A percentile compares a stretch with the other conserved stretches of the same genome.
Evolutionary conservation across 2,797 vertebrate genomes (phyloP).

Genomic region (Tolypeutes matacus): DNA sequence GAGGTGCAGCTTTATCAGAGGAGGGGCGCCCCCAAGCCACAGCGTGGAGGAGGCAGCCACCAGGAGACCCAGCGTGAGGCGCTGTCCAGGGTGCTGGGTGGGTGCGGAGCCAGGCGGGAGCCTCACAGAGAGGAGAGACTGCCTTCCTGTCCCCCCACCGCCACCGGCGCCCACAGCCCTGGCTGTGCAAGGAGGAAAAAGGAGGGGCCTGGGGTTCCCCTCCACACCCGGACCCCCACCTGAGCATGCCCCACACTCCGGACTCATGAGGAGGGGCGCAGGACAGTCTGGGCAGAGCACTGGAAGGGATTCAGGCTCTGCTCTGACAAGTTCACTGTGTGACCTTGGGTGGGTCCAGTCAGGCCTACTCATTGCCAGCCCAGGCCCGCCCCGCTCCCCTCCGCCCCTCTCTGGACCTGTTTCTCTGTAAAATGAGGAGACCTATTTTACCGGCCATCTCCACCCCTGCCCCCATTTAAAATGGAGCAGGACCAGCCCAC

Average conservation of each 20-base stretch:
- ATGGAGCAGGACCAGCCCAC: not conserved
- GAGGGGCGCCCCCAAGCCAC: not conserved
- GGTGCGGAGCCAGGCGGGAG: accelerated
- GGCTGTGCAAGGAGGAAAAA: not conserved
- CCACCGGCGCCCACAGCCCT: not conserved
- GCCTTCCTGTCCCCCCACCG: not conserved
- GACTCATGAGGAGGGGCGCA: not conserved
- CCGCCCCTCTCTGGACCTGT: not conserved
- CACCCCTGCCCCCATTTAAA: not conserved
- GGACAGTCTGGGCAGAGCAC: not conserved
- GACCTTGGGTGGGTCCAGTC: not conserved
- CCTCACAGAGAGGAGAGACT: not conserved
- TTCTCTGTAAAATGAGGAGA: not conserved
- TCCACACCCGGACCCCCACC: accelerated
- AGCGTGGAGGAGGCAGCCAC: not conserved
- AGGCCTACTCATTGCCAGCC: not conserved
- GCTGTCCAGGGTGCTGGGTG: conserved; percentile 84
- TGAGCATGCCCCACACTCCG: no score
- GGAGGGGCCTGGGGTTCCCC: not conserved
- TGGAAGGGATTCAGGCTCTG: not conserved
- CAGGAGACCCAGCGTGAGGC: not conserved
- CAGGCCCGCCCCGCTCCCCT: not conserved
- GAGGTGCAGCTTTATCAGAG: not conserved
- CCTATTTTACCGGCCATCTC: not conserved
- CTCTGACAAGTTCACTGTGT: not conserved